A percentile compares a stretch with the other conserved stretches of the same genome.
These are phyloP conservation scores for Trimorus sp. DNA, from an alignment of 2,888 invertebrate species.

Conservation along the genomic window DNA sequence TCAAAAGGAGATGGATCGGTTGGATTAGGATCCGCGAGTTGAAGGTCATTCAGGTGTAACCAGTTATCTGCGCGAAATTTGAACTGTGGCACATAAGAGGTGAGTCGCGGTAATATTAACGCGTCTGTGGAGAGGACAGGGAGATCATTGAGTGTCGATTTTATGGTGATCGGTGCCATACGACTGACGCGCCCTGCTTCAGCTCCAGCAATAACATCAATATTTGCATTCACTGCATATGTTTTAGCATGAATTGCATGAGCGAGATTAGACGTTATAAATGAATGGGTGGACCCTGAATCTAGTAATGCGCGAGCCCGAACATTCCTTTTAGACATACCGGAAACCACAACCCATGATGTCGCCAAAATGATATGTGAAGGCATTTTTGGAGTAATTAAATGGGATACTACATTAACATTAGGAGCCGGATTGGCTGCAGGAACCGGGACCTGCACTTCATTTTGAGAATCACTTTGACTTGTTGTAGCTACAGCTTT, in stretches of 20 bases:
- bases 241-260: background rate
- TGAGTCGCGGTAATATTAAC: background rate
- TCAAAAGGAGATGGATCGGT: slow-evolving; percentile 5
- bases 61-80: background rate
- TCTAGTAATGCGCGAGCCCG: slow-evolving; percentile 21
- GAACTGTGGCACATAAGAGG: slow-evolving; percentile 19
- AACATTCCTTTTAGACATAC: background rate
- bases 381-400: too few relatives aligned
- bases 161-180: background rate
- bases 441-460: too few relatives aligned
- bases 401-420: too few relatives aligned
- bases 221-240: background rate
- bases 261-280: background rate
- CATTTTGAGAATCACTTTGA: too few relatives aligned
- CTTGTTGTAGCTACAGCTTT: too few relatives aligned
- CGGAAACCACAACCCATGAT: background rate
- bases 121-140: background rate
- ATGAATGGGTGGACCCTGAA: background rate
- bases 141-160: background rate
- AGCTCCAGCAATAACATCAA: background rate
- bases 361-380: background rate
- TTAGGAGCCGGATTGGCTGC: too few relatives aligned
- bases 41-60: slow-evolving; percentile 11
- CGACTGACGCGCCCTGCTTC: background rate
- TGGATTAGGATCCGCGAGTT: slow-evolving; percentile 26